These are phyloP conservation scores for Yponomeuta sedellus DNA, from an alignment of 2,888 invertebrate species.

Conservation along the genomic window DNA sequence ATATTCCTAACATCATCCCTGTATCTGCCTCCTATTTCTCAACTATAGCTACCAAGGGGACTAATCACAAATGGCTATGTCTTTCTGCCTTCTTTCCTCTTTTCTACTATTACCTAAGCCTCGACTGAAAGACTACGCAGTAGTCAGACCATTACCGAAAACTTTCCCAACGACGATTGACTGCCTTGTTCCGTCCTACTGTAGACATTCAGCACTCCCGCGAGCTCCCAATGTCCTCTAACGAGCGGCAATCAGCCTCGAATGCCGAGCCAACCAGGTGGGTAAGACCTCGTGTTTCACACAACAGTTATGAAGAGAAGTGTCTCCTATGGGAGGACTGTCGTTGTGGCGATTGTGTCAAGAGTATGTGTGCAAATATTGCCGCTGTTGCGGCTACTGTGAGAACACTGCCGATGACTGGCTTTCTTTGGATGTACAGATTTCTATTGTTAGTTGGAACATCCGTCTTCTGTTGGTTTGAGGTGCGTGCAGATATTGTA, in stretches of 20 bases:
- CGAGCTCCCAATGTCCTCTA: not conserved
- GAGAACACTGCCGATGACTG: constrained; percentile 1
- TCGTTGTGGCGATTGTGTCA: not conserved
- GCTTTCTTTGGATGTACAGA: not conserved
- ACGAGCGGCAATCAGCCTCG: not conserved
- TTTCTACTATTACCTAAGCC: too few relatives aligned
- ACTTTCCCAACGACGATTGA: not conserved
- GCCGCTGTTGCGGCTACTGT: constrained; percentile 7
- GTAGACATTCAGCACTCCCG: too few relatives aligned
- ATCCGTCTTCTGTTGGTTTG: not conserved
- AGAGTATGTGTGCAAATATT: not conserved
- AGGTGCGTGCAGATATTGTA: not conserved
- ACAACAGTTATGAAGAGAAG: not conserved
- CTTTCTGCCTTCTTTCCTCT: too few relatives aligned
- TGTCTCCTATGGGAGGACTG: not conserved
- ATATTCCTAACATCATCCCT: too few relatives aligned
- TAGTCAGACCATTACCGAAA: not conserved
- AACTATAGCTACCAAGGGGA: too few relatives aligned
- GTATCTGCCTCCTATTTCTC: too few relatives aligned
- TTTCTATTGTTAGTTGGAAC: not conserved
- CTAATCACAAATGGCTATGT: too few relatives aligned
- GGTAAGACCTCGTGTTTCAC: not conserved
- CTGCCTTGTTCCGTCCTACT: not conserved
- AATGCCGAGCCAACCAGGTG: not conserved
- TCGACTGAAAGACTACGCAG: too few relatives aligned